Base-by-base conservation (phyloP, 2,113 vertebrate species). In the Psilopsiagon aurifrons region DNA sequence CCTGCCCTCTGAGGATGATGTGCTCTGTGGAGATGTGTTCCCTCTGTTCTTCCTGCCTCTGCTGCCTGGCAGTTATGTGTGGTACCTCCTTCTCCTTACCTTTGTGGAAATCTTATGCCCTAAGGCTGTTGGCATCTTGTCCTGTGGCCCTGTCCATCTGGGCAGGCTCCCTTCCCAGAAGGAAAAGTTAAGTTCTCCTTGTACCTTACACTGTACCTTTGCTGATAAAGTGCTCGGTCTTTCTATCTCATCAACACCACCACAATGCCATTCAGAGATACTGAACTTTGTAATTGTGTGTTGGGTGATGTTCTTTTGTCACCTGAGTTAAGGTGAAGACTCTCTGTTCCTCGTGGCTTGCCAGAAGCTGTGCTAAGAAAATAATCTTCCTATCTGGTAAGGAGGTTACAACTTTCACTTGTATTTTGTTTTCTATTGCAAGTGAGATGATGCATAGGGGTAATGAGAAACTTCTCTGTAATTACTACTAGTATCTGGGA, bases 401-500 rank as follows among this genome's bases (percentile, higher is more conserved):
- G 14, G 29, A 79, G 20, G 33, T 49, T 90, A 66, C 47, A 89
- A 54, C 81, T 94, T 90, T 83, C 17, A 35, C 49, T 76, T 67
- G 6, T 29, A 5, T 71, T 83, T 90, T 85, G 33, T 70, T 85
- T 94, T 73, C 59, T 84, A 1, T 43, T 81, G 39, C 29, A 46
- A 35, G 31, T 63, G 54, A 83, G 86, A 86, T 82, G 83, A 79
- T 93, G 85, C 67, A 47, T 39, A 74, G 41, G 52, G 80, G 69
- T 64, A 79, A 92, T 52, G 46, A 60, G 86, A 95, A 97, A 79
- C 46, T 83, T 43, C 39, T 90, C 69, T 95, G 49, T 97, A 97
- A 97, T 95, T 97, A 84, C 83, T 82, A 19, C 47, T 88, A 73
- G 66, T 78, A 83, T 90, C 75, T 95, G 83, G 83, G 83, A 81